Conservation (phyloP, 2,888 invertebrate genomes). For the Caenorhabditis becei region DNA sequence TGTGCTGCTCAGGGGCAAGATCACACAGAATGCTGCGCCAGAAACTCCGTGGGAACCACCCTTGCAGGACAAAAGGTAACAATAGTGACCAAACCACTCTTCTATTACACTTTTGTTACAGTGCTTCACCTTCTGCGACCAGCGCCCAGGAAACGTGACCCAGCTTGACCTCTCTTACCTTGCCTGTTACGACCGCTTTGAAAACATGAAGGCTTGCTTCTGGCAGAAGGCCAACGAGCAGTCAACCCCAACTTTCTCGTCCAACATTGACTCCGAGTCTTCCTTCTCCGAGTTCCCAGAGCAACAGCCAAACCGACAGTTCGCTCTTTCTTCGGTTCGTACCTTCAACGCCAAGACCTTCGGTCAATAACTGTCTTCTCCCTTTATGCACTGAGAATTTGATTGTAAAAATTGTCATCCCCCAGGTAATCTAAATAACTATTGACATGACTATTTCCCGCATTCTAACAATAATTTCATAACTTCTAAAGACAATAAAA, state of each 20-base stretch:
- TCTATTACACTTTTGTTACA: constrained; percentile 22
- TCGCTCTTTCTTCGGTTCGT: constrained; percentile 42
- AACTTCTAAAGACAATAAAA: neutral
- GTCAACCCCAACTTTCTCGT: constrained; percentile 56
- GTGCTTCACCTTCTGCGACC: constrained; percentile 77
- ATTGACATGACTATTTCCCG: neutral
- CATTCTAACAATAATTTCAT: neutral
- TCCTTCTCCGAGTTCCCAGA: constrained; percentile 33
- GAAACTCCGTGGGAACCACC: constrained; percentile 74
- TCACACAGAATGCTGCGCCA: constrained; percentile 70
- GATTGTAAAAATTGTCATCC: constrained; percentile 53
- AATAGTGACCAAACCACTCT: neutral
- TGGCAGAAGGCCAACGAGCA: constrained; percentile 69
- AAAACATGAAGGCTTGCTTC: constrained; percentile 76
- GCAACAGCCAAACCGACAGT: constrained; percentile 35
- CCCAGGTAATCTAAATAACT: constrained; percentile 14
- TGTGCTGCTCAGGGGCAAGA: constrained; percentile 77
- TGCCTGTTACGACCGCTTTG: constrained; percentile 74
- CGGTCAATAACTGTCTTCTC: constrained; percentile 47
- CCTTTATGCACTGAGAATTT: constrained; percentile 38
- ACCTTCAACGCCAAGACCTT: constrained; percentile 64
- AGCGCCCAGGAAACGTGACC: constrained; percentile 75
- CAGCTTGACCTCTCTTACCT: constrained; percentile 75
- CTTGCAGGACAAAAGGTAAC: constrained; percentile 70
- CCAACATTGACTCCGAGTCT: constrained; percentile 54